phyloP scores from a whole-genome alignment of 2,113 vertebrate genomes.

The Nesoenas mayeri region DNA sequence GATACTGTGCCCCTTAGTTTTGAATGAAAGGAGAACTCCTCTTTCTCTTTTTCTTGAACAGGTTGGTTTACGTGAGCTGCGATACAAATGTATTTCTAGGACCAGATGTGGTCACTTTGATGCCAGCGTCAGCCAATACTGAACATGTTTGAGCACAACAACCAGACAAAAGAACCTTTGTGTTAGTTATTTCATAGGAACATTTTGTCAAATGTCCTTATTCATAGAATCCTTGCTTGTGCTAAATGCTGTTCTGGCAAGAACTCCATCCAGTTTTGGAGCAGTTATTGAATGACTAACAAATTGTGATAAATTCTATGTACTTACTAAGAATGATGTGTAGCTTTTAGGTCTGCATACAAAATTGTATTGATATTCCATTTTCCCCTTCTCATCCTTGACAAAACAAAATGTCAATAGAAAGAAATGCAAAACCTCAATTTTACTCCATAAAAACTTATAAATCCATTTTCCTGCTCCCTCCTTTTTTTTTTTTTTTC shows the following conservation, averaged over 20 bases:
- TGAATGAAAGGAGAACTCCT: conserved; percentile 32
- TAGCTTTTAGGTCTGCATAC: background rate
- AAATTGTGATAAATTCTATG: background rate
- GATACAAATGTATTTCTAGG: background rate
- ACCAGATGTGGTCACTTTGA: background rate
- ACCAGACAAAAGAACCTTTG: background rate
- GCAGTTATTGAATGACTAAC: background rate
- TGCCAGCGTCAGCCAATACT: background rate
- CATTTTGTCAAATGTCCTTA: background rate
- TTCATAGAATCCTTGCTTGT: background rate
- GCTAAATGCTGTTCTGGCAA: background rate
- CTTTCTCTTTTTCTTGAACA: conserved; percentile 56
- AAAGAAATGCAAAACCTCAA: background rate
- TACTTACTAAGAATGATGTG: background rate
- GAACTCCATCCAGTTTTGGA: background rate
- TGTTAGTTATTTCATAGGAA: background rate
- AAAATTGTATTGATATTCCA: background rate
- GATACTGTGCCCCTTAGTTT: background rate
- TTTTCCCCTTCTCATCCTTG: background rate
- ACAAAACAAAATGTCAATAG: background rate
- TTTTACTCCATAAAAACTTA: background rate
- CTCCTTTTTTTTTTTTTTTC: background rate
- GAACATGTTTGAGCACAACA: conserved; percentile 6
- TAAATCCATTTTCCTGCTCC: background rate
- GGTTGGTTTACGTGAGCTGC: conserved; percentile 69